A percentile compares a stretch with the other conserved stretches of the same genome.
phyloP scores from a whole-genome alignment of 1,140 invertebrate species.

The Mactra quadrangularis region DNA sequence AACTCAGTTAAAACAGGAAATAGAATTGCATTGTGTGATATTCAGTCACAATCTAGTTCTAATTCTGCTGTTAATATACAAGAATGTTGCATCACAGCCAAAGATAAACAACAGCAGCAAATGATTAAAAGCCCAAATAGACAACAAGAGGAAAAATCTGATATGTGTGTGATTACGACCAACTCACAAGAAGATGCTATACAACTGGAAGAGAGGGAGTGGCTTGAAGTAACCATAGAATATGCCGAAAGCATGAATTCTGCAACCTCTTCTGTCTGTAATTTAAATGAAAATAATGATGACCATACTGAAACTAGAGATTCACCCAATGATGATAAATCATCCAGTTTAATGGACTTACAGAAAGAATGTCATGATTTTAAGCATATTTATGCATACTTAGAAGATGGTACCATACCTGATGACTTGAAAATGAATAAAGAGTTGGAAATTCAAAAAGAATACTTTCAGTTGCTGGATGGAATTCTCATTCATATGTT shows the following conservation, averaged over 20 bases:
- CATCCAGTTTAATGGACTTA: not conserved
- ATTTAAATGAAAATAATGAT: too few relatives aligned
- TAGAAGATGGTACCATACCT: constrained; percentile 28
- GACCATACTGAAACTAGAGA: too few relatives aligned
- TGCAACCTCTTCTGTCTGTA: not conserved
- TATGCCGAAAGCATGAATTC: not conserved
- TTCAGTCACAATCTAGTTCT: too few relatives aligned
- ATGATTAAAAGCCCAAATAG: too few relatives aligned
- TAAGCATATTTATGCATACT: constrained; percentile 36
- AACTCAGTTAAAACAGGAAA: too few relatives aligned
- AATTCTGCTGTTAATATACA: too few relatives aligned
- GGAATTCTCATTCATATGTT: constrained; percentile 61
- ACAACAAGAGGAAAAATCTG: too few relatives aligned
- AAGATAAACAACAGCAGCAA: too few relatives aligned
- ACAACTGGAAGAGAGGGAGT: constrained; percentile 18
- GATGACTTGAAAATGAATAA: constrained; percentile 37
- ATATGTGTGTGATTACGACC: too few relatives aligned
- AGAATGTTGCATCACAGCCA: too few relatives aligned
- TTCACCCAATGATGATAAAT: not conserved
- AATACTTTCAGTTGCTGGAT: constrained; percentile 61
- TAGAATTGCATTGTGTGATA: too few relatives aligned
- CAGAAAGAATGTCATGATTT: constrained; percentile 1
- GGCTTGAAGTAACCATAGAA: not conserved
- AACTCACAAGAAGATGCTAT: too few relatives aligned
- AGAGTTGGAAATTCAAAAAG: constrained; percentile 26